Evolutionary conservation across 2,888 invertebrate genomes (phyloP), one percentile per base, ranked within the genome.

Genomic region (Drosophila kambysellisi): DNA sequence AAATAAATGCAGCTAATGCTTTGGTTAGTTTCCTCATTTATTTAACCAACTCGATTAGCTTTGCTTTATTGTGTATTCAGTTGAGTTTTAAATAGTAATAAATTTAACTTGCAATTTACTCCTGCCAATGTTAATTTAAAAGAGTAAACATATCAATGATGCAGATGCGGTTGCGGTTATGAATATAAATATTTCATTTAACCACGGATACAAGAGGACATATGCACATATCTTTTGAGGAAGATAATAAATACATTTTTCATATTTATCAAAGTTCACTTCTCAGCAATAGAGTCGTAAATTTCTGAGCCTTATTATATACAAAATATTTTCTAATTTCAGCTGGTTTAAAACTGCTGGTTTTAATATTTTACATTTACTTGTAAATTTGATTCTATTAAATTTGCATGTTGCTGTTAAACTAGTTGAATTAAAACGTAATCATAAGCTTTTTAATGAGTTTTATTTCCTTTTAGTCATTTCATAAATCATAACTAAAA

Each of bases 1-100:
- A 79, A 75, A 61, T 60, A 75, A 79, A 58, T 63, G 63, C 43
- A 63, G 4, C 25, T 4, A 20, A 5, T 37, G 53, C n/a, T 37
- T 48, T 43, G 63, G 37, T 57, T 52, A 12, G 53, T 57, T 66
- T 53, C 29, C 4, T 9, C n/a, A 15, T 58, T 17, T 30, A 50
- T 46, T 65, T 41, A 12, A 54, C 29, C 25, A 50, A 41, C 15
- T 51, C 32, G 15, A n/a, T 58, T 63, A 11, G 29, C 30, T 8
- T 15, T 62, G 4, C 33, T 33, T 33, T 11, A 17, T 15, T 35
- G 17, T 25, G 17, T 37, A 3, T 41, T 54, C 32, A 32, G 12
- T 41, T 33, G 48, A 20, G 30, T 33, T 64, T 68, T 35, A 41
- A 37, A 25, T 15, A 39, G 39, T 54, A 30, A 9, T 29, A 17